These are phyloP conservation scores for Euschistus heros DNA, from an alignment of 1,140 invertebrate genomes.

Conservation along the genomic window DNA sequence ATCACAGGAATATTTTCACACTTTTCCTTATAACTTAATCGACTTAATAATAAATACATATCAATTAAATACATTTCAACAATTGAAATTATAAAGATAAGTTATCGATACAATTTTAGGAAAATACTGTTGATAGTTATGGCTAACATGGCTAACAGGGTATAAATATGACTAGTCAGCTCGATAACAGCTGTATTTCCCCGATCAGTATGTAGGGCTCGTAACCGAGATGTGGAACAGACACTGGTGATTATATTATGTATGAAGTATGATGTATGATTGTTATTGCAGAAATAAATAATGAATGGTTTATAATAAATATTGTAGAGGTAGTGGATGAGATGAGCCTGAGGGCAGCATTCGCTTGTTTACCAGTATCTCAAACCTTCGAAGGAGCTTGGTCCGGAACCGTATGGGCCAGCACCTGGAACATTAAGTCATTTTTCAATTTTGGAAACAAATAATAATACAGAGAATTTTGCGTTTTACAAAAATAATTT, in stretches of 20 bases:
- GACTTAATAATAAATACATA: no score
- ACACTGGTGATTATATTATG: neutral
- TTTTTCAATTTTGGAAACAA: neutral
- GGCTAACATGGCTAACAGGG: neutral
- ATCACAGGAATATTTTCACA: no score
- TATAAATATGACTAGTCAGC: slow-evolving; percentile 20
- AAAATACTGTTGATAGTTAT: neutral
- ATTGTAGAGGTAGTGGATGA: neutral
- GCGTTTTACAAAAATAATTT: neutral
- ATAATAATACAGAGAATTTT: neutral
- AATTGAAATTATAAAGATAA: no score
- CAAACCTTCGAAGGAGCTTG: slow-evolving; percentile 1
- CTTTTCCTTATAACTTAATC: no score
- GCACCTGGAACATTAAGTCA: neutral
- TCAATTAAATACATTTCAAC: no score
- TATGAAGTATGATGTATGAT: neutral
- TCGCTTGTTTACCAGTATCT: neutral
- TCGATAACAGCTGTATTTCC: slow-evolving; percentile 5
- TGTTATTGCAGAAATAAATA: neutral
- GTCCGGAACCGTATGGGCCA: slow-evolving; percentile 5
- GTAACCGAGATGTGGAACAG: neutral
- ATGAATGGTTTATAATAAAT: slow-evolving; percentile 1
- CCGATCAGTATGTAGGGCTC: neutral
- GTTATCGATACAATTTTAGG: neutral
- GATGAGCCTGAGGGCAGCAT: neutral